Conservation (phyloP, 2,888 invertebrate species). For the Tipula vernalis region DNA sequence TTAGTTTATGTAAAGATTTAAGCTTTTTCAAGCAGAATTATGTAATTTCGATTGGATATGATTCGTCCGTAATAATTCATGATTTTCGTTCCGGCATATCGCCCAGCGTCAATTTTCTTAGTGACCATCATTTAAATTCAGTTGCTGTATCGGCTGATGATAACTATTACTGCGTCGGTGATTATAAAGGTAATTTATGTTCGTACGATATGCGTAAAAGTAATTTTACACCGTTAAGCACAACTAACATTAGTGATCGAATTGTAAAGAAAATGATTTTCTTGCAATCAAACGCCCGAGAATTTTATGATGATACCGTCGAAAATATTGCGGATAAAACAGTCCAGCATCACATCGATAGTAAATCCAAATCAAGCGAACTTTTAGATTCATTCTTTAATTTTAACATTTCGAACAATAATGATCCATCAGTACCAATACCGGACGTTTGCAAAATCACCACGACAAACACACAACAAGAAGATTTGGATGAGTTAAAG, state of each 20-base stretch:
- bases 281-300: not conserved
- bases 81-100: not conserved
- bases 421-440: not conserved
- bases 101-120: not conserved
- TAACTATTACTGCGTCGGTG: not conserved
- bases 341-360: not conserved
- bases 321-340: not conserved
- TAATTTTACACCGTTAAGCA: not conserved
- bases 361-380: not conserved
- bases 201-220: not conserved
- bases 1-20: not conserved
- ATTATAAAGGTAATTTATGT: not conserved
- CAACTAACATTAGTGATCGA: not conserved
- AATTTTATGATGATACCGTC: not conserved
- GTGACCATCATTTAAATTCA: not conserved
- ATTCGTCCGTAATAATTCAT: not conserved
- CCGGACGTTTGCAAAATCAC: not conserved
- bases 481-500: not conserved
- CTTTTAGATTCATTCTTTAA: not conserved
- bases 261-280: not conserved
- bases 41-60: not conserved
- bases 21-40: not conserved
- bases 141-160: not conserved
- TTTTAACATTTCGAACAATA: not conserved
- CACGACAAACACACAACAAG: not conserved